Evolutionary conservation across 2,113 vertebrate species (phyloP), one percentile per base, ranked within the genome.

Genomic region (Abramis brama): DNA sequence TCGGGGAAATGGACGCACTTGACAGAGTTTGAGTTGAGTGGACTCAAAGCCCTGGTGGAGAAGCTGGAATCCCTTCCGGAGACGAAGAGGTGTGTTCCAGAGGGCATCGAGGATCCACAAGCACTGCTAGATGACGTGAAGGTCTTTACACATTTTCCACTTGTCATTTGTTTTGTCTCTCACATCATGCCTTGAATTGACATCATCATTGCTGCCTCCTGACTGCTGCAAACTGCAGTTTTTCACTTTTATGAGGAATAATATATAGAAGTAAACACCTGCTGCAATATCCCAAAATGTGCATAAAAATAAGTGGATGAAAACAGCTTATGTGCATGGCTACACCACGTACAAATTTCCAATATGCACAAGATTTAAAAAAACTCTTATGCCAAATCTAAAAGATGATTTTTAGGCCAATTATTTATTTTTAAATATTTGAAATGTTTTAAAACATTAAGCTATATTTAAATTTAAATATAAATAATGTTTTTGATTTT

Each of bases 51-150:
- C 6, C 93, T 99, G 84, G 97, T 99, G 43, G 97, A 98, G 91
- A 99, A 98, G 87, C 96, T 99, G 47, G 97, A 99, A 90, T 97
- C 96, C 6, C 97, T 99, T 50, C 97, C 97, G 0, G 97, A 98
- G 88, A 96, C 96, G 88, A 99, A 98, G 92, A 97, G 96, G 88
- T 97, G 97, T 86, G 95, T 98, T 80, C 98, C 98, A 0, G 95
- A 96, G 89, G 97, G 96, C 86, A 97, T 99, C 0, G 96, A 97
- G 80, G 96, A 98, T 88, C 96, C 98, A 0, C 95, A 97, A 87
- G 96, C 95, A 5, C 96, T 99, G 84, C 94, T 99, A 82, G 96
- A 98, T 82, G 96, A 98, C 62, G 95, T 99, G 91, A 98, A 98
- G 97, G 98, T 99, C 25, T n/a, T 13, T 57, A 70, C 64, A 57